A percentile compares a stretch with the other conserved stretches of the same genome.
These are phyloP conservation scores for Sebastes iracundus DNA, from an alignment of 2,797 vertebrate species.

Conservation along the genomic window DNA sequence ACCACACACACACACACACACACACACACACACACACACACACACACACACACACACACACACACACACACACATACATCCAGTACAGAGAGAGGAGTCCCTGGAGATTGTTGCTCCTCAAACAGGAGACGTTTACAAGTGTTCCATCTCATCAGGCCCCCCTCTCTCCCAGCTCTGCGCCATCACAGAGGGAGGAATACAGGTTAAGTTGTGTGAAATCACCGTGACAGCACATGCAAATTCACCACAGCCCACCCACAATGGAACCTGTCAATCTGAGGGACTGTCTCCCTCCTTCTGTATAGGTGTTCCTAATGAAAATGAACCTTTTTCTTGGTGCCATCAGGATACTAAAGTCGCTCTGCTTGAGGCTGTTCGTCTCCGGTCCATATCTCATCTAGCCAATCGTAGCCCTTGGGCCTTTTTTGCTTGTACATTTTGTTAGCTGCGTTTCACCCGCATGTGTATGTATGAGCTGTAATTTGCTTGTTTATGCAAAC, in stretches of 20 bases:
- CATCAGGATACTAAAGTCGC: conserved; percentile 3
- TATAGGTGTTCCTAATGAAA: conserved; percentile 29
- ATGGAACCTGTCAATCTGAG: conserved; percentile 66
- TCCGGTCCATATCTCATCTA: conserved; percentile 24
- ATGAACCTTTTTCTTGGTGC: conserved; percentile 12
- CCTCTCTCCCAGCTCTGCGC: conserved; percentile 36
- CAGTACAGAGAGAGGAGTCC: conserved; percentile 48
- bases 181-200: conserved; percentile 68
- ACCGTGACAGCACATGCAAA: conserved; percentile 79
- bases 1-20: background rate
- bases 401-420: conserved; percentile 17
- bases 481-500: conserved; percentile 63
- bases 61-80: conserved; percentile 1
- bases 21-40: conserved; percentile 3
- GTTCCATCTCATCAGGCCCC: conserved; percentile 72
- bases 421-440: conserved; percentile 27
- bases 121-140: conserved; percentile 74
- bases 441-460: conserved; percentile 7
- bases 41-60: background rate
- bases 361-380: conserved; percentile 16
- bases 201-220: conserved; percentile 82
- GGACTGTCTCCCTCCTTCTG: conserved; percentile 12
- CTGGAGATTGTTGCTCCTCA: conserved; percentile 60
- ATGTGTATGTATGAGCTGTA: conserved; percentile 57
- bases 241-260: conserved; percentile 68